These are phyloP conservation scores for Lepidothrix coronata DNA, from an alignment of 2,113 vertebrate species.

Conservation along the genomic window DNA sequence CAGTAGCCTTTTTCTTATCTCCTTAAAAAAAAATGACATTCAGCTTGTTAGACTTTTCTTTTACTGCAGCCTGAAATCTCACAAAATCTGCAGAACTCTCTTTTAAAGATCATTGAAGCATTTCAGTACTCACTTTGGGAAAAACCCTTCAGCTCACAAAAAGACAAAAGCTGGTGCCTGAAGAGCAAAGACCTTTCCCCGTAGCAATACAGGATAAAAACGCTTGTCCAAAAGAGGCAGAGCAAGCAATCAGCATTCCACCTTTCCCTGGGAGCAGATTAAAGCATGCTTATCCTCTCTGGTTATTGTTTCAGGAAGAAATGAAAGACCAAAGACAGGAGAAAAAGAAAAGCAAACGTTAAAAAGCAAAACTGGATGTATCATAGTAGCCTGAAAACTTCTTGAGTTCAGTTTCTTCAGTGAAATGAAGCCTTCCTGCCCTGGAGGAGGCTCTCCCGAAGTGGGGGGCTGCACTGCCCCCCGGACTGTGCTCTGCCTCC, in stretches of 20 bases:
- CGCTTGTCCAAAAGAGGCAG: not conserved
- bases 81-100: not conserved
- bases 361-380: not conserved
- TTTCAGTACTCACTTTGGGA: constrained; percentile 44
- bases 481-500: accelerated
- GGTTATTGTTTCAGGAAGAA: not conserved
- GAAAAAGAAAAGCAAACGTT: not conserved
- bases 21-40: constrained; percentile 68
- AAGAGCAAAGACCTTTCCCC: constrained; percentile 6
- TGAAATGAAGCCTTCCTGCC: not conserved
- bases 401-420: not conserved
- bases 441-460: not conserved
- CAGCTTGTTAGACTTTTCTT: constrained; percentile 51
- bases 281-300: not conserved
- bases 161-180: constrained; percentile 5
- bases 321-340: not conserved
- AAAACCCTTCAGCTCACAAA: constrained; percentile 15
- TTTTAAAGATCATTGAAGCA: constrained; percentile 44
- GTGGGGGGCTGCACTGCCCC: not conserved
- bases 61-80: not conserved
- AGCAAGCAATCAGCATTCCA: not conserved
- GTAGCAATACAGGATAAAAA: not conserved
- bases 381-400: not conserved
- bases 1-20: constrained; percentile 68
- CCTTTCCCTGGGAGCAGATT: not conserved